These are phyloP conservation scores for Himalopsyche tibetana DNA, from an alignment of 2,888 invertebrate species.

Conservation along the genomic window DNA sequence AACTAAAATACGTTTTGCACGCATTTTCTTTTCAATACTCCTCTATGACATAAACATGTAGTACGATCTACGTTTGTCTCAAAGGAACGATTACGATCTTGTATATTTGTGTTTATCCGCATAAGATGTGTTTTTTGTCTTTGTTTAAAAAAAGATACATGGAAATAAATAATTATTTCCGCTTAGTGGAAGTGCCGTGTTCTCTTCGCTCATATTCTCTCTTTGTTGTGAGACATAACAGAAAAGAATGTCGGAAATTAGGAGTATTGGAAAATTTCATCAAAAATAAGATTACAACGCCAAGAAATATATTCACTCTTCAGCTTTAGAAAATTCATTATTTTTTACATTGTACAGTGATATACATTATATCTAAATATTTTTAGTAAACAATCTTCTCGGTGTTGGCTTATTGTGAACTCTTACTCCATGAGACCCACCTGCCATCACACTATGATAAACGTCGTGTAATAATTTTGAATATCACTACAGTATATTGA, in stretches of 20 bases:
- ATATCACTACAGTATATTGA: no score
- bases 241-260: slow-evolving; percentile 7
- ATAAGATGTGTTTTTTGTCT: neutral
- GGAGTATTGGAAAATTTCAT: slow-evolving; percentile 12
- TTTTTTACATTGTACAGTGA: no score
- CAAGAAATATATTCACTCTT: no score
- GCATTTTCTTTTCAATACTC: no score
- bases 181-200: slow-evolving; percentile 38
- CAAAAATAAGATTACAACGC: neutral
- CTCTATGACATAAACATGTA: neutral
- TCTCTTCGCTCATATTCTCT: neutral
- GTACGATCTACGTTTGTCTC: slow-evolving; percentile 1
- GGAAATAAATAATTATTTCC: slow-evolving; percentile 32
- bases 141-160: slow-evolving; percentile 9
- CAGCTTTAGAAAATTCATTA: no score
- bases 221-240: neutral
- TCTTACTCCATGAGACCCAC: no score
- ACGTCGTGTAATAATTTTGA: no score
- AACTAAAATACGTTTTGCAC: no score
- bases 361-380: no score
- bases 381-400: no score
- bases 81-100: slow-evolving; percentile 1
- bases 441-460: no score
- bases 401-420: no score
- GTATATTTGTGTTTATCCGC: neutral